Evolutionary conservation across 1,140 invertebrate species (phyloP), one percentile per base, ranked within the genome.

Genomic region (Trigoniulus corallinus): DNA sequence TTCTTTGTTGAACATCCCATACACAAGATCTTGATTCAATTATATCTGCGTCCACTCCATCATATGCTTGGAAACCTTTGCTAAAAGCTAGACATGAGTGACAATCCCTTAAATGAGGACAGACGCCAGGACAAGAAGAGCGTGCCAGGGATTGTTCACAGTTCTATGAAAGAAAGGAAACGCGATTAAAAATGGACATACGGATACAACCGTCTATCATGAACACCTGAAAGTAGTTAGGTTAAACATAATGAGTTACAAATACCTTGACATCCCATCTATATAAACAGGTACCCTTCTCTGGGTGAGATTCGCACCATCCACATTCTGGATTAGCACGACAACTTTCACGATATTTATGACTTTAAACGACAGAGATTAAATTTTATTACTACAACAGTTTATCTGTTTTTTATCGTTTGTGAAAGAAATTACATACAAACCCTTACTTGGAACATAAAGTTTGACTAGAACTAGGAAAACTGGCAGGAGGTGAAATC

Each of bases 311-410:
- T 10, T 80, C 82, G 67, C 91, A 96, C 86, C 87, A 94, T 13
- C 88, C 85, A 64, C 91, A 96, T 64, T 91, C 86, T 0, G 87
- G 84, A 71, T 94, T 87, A 0, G 83, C 79, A 0, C 81, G 74
- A 59, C 91, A 96, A 55, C 81, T 79, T 18, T 79, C 76, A 52
- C 82, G 74, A 24, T 75, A 77, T 49, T 74, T 74, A 59, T 88
- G 83, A 21, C 77, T 72, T 23, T 72, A 74, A 43, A 47, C 49
- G 22, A 21, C 45, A 29, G 45, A 53, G 3, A 53, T 24, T 39
- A 56, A 21, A 39, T 39, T 13, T 12, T 13, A 39, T 13, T 39
- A 39, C 12, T 39, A 21, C 7, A 24, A 37, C 42, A 3, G 24
- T 48, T 52, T 47, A 44, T 0, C 22, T 40, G 15, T 29, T 50